Conservation (phyloP, 92 coral and sea anemone genomes). For the Bergia sp. region DNA sequence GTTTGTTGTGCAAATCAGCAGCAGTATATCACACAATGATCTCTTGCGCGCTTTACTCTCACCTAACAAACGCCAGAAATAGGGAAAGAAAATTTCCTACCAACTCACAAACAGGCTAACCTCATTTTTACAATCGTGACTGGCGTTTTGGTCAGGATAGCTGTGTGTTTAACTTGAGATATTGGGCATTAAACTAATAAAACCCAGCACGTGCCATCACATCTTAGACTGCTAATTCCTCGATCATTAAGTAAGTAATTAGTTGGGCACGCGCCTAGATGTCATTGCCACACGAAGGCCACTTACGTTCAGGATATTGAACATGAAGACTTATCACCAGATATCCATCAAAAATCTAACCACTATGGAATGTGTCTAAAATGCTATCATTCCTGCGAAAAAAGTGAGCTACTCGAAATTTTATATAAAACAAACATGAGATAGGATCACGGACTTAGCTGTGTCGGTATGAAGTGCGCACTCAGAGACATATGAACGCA, state of each 20-base stretch:
- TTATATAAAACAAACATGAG: neutral
- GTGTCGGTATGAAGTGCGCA: neutral
- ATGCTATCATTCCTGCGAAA: constrained; percentile 17
- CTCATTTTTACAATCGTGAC: neutral
- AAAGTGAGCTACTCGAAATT: neutral
- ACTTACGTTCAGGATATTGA: constrained; percentile 14
- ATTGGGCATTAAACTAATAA: constrained; percentile 26
- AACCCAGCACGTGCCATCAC: constrained; percentile 61
- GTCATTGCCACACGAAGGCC: constrained; percentile 66
- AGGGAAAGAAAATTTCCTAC: neutral
- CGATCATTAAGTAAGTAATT: constrained; percentile 66
- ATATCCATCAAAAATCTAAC: constrained; percentile 11
- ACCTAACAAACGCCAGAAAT: neutral
- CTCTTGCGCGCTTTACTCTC: constrained; percentile 37
- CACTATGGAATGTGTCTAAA: constrained; percentile 19
- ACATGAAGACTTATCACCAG: constrained; percentile 1
- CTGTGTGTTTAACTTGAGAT: constrained; percentile 26
- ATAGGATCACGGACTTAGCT: neutral
- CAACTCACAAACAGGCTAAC: neutral
- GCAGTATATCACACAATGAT: constrained; percentile 19
- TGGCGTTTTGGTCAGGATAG: neutral
- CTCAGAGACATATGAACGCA: neutral
- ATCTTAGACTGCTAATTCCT: constrained; percentile 44
- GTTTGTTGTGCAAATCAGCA: constrained; percentile 55
- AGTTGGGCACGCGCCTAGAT: constrained; percentile 70